Evolutionary conservation across 2,888 invertebrate species (phyloP).

Genomic region (Agrochola lychnidis): DNA sequence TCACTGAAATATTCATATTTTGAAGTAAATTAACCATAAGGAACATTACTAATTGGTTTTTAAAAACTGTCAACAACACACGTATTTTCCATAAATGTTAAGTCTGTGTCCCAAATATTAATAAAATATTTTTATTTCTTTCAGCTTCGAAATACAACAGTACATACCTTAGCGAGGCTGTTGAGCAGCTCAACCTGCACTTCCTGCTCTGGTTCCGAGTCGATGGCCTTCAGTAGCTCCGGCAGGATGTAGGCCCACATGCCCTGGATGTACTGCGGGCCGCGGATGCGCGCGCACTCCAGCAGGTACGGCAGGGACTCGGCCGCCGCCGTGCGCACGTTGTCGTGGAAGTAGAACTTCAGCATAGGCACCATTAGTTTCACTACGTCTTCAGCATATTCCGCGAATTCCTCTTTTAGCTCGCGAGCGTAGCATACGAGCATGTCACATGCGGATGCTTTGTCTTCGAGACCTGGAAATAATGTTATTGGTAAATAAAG

Average conservation of each 20-base stretch:
- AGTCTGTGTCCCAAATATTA: no score
- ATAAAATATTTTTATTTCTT: no score
- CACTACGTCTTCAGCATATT: slow-evolving; percentile 92
- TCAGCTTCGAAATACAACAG: not conserved
- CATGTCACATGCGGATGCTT: slow-evolving; percentile 99
- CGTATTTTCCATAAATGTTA: no score
- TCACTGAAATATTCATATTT: no score
- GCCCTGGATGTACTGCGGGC: slow-evolving; percentile 91
- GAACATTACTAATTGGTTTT: no score
- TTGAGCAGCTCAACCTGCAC: slow-evolving; percentile 96
- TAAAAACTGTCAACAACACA: no score
- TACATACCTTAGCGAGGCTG: slow-evolving; percentile 93
- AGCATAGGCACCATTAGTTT: slow-evolving; percentile 96
- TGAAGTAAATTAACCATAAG: no score
- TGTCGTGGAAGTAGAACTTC: slow-evolving; percentile 98
- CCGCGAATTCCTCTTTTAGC: slow-evolving; percentile 94
- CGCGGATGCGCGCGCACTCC: slow-evolving; percentile 96
- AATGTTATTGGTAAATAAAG: not conserved
- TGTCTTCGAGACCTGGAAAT: slow-evolving; percentile 95
- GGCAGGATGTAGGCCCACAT: slow-evolving; percentile 98
- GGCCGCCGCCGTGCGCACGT: slow-evolving; percentile 97
- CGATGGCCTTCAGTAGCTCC: slow-evolving; percentile 96
- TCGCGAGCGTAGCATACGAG: slow-evolving; percentile 98
- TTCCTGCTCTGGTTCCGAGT: slow-evolving; percentile 97
- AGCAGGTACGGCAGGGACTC: slow-evolving; percentile 97